phyloP scores from a whole-genome alignment of 2,113 vertebrate species.

The Enhydra lutris region DNA sequence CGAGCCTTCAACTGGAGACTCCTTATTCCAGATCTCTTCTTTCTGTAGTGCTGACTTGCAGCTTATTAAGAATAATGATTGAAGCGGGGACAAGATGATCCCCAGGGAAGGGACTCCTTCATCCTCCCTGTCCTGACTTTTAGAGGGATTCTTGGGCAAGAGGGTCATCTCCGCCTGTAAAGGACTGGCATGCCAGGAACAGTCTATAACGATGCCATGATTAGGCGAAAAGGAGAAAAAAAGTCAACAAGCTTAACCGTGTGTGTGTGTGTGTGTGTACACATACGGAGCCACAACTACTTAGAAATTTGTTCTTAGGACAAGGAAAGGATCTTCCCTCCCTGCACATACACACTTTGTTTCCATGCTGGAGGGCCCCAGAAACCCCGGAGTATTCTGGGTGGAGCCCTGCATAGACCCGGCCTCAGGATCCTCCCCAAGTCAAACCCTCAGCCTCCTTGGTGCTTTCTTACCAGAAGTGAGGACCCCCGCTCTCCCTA shows the following conservation, averaged over 20 bases:
- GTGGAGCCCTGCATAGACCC: neutral
- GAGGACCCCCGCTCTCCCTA: neutral
- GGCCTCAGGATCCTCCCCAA: neutral
- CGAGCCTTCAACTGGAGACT: neutral
- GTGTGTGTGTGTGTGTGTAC: no score
- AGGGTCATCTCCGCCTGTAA: neutral
- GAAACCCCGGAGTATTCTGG: neutral
- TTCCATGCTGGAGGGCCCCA: neutral
- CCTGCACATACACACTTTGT: neutral
- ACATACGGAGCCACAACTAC: neutral
- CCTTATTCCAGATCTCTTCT: neutral
- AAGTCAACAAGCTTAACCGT: neutral
- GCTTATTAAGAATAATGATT: slow-evolving; percentile 15
- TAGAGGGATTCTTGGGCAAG: neutral
- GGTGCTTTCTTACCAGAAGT: neutral
- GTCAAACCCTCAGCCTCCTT: neutral
- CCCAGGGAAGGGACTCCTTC: neutral
- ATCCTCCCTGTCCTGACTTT: neutral
- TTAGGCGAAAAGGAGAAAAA: neutral
- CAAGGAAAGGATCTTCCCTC: neutral
- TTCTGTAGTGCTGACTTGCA: neutral
- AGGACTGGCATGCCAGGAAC: neutral
- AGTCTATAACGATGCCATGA: neutral
- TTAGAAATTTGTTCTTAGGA: neutral
- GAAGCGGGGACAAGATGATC: neutral